Evolutionary conservation across 1,140 invertebrate genomes (phyloP).

Genomic region (Microplitis demolitor): DNA sequence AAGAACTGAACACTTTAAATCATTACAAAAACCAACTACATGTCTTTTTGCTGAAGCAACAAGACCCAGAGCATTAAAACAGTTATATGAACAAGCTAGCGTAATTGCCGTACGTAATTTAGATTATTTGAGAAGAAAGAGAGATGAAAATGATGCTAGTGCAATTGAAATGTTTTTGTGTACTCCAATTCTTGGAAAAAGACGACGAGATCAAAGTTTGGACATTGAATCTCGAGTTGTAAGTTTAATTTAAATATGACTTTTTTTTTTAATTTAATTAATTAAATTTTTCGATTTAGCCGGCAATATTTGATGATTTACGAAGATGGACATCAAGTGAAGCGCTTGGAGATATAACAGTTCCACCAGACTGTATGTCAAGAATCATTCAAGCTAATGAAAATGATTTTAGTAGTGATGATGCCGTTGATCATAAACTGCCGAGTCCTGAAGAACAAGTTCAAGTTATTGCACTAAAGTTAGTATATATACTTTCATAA

Average conservation of each 20-base stretch:
- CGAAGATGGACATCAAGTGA: constrained; percentile 84
- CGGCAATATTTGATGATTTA: constrained; percentile 77
- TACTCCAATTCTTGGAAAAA: constrained; percentile 73
- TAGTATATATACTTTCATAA: constrained; percentile 47
- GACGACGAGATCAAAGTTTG: constrained; percentile 72
- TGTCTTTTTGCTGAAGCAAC: constrained; percentile 73
- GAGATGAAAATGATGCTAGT: constrained; percentile 53
- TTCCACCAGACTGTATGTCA: constrained; percentile 74
- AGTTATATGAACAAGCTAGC: constrained; percentile 75
- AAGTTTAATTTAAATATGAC: constrained; percentile 55
- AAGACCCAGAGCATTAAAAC: constrained; percentile 70
- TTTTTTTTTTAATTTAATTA: neutral
- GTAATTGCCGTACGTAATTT: constrained; percentile 61
- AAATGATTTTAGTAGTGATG: constrained; percentile 62
- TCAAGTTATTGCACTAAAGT: constrained; percentile 79
- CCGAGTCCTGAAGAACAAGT: constrained; percentile 84
- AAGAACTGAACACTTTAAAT: constrained; percentile 74
- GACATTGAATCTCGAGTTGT: constrained; percentile 88
- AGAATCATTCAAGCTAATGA: constrained; percentile 59
- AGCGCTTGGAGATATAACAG: constrained; percentile 80
- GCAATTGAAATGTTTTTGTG: constrained; percentile 72
- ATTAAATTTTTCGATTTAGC: constrained; percentile 63
- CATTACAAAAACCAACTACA: constrained; percentile 66
- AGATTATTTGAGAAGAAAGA: constrained; percentile 61
- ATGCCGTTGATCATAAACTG: constrained; percentile 78